phyloP scores from a whole-genome alignment of 2,888 invertebrate genomes.

The Drosophila rubida region DNA sequence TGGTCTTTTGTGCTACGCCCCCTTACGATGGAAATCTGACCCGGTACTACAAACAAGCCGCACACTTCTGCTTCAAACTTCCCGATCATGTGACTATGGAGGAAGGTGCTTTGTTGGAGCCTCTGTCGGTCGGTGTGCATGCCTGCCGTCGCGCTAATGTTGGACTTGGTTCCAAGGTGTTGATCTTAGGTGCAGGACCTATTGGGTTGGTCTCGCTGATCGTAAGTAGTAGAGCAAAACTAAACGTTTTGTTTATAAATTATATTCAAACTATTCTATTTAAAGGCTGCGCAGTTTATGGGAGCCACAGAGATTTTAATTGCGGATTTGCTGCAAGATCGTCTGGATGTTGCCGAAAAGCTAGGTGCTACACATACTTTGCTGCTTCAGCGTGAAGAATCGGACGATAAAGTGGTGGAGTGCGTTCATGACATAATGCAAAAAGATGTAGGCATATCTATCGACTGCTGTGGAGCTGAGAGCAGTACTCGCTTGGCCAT shows the following conservation, averaged over 20 bases:
- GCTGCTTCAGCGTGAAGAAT: slow-evolving; percentile 86
- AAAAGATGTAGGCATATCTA: slow-evolving; percentile 89
- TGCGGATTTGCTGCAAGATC: slow-evolving; percentile 87
- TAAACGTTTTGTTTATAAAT: neutral
- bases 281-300: slow-evolving; percentile 90
- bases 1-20: slow-evolving; percentile 97
- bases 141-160: slow-evolving; percentile 94
- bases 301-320: slow-evolving; percentile 92
- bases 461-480: slow-evolving; percentile 96
- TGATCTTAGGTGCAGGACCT: slow-evolving; percentile 94
- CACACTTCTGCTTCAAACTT: slow-evolving; percentile 94
- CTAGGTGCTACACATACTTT: slow-evolving; percentile 91
- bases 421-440: slow-evolving; percentile 88
- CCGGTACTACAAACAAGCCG: slow-evolving; percentile 94
- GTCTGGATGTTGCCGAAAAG: slow-evolving; percentile 91
- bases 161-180: slow-evolving; percentile 89
- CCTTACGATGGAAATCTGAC: slow-evolving; percentile 95
- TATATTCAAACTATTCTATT: neutral
- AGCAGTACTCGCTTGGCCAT: slow-evolving; percentile 91
- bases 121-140: slow-evolving; percentile 96
- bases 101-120: slow-evolving; percentile 97
- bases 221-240: slow-evolving; percentile 27
- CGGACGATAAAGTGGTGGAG: slow-evolving; percentile 87
- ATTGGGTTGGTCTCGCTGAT: slow-evolving; percentile 94
- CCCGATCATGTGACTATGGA: slow-evolving; percentile 96